These are phyloP conservation scores for Sander lucioperca DNA, from an alignment of 2,113 vertebrate genomes.

Conservation along the genomic window DNA sequence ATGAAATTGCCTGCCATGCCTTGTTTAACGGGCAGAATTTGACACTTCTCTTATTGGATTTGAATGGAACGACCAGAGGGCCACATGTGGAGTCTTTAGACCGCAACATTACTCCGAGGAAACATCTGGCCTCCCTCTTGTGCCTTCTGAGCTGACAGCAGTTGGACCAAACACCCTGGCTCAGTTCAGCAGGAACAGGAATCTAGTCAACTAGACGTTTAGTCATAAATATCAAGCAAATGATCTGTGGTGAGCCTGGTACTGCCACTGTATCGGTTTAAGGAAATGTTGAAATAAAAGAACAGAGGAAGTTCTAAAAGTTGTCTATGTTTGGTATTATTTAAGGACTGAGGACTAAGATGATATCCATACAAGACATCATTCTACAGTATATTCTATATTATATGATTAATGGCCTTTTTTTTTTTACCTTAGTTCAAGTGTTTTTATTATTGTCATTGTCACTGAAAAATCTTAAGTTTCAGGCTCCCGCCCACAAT, in stretches of 20 bases:
- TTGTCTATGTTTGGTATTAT: background rate
- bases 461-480: too few relatives aligned
- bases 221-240: background rate
- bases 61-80: background rate
- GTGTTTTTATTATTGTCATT: too few relatives aligned
- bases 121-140: slow-evolving; percentile 57
- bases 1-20: background rate
- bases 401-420: too few relatives aligned
- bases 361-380: background rate
- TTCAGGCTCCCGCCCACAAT: too few relatives aligned
- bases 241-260: background rate
- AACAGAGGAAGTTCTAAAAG: too few relatives aligned
- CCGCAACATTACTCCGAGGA: background rate
- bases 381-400: background rate
- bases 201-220: slow-evolving; percentile 87
- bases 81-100: slow-evolving; percentile 9
- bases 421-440: too few relatives aligned
- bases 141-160: slow-evolving; percentile 71
- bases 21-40: slow-evolving; percentile 9
- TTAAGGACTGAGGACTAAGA: too few relatives aligned
- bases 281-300: too few relatives aligned
- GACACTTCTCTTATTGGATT: background rate
- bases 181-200: slow-evolving; percentile 99
- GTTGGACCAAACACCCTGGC: slow-evolving; percentile 89
- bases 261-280: too few relatives aligned